Evolutionary conservation across 2,797 vertebrate species (phyloP), one percentile per base, ranked within the genome.

Genomic region (Apogon hyalosoma): DNA sequence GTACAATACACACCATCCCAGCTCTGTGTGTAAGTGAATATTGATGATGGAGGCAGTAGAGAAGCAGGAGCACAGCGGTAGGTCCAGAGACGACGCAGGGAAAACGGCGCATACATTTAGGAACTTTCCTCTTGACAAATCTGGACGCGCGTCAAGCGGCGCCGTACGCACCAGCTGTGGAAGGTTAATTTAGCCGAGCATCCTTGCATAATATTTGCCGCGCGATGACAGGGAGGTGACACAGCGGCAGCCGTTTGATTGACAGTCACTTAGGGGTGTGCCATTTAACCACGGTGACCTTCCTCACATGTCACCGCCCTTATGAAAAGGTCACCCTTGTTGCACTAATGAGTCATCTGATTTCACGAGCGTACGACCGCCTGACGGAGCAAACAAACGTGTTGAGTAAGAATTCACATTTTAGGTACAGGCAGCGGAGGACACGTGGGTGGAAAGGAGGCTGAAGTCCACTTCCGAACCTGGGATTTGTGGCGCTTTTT

Each of bases 241-340:
- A 62, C 60, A 55, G 81, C 70, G 83, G 83, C 82, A 65, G 76
- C 6, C 15, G 60, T 66, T 73, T 90, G 92, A 93, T 83, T 93
- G 92, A 92, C 93, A 91, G 88, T 73, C 91, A 88, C 86, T 91
- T 82, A 86, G 82, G 85, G 77, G 81, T 79, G 84, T 90, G 92
- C 88, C 92, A 93, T 91, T 91, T 88, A 88, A 79, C 80, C 83
- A 71, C 79, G 15, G 63, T 87, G 92, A 93, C 91, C 91, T 92
- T 92, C 90, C 86, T 55, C 86, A 79, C 83, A 85, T 92, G 91
- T 92, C 92, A 92, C 79, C 39, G 57, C 73, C 87, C 76, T 85
- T 36, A 70, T 93, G 92, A 93, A 94, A 94, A 94, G 93, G 93
- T 94, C 91, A 90, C 77, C 76, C 87, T 81, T 68, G 90, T 87